Conservation (phyloP, 2,113 vertebrate species). For the Rhabdornis inornatus region DNA sequence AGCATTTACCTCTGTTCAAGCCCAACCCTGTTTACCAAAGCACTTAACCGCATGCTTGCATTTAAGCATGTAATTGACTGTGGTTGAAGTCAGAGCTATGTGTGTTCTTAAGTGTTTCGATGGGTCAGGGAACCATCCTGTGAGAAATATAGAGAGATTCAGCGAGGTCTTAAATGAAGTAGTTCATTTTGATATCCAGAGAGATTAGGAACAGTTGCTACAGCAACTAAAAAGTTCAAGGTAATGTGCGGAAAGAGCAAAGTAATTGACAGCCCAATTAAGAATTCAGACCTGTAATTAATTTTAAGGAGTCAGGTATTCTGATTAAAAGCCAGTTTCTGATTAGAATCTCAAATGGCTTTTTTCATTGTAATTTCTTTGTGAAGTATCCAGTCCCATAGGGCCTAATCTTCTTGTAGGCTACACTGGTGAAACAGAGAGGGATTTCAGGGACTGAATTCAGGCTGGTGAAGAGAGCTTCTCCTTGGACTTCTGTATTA, state of each 20-base stretch:
- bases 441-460: background rate
- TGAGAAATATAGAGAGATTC: slow-evolving; percentile 24
- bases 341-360: slow-evolving; percentile 15
- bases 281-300: slow-evolving; percentile 35
- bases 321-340: slow-evolving; percentile 43
- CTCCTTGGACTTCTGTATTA: background rate
- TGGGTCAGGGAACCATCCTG: background rate
- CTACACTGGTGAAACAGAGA: background rate
- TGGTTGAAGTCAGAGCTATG: background rate
- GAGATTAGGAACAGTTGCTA: slow-evolving; percentile 70
- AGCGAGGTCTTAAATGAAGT: slow-evolving; percentile 48
- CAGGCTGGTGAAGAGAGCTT: background rate
- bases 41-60: background rate
- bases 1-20: background rate
- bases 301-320: slow-evolving; percentile 18
- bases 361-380: background rate
- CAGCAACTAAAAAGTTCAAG: slow-evolving; percentile 61
- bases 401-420: background rate
- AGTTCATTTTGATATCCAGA: slow-evolving; percentile 66
- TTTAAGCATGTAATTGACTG: background rate
- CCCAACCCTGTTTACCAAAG: background rate
- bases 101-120: background rate
- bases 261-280: slow-evolving; percentile 49
- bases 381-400: background rate
- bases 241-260: slow-evolving; percentile 29